Evolutionary conservation across 1,140 invertebrate genomes (phyloP).

Genomic region (Drosophila dunni): DNA sequence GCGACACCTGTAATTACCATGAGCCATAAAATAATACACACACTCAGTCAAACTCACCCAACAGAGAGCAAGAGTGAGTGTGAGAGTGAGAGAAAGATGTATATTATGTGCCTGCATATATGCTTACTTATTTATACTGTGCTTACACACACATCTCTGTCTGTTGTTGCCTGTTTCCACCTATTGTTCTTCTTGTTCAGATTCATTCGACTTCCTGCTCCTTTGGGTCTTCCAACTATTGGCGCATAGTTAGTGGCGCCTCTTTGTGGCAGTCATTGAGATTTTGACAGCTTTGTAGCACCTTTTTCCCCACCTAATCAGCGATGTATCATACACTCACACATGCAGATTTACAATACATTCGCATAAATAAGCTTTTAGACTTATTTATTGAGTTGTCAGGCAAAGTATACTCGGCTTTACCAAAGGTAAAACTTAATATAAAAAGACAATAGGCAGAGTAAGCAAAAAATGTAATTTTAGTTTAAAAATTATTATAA

Average conservation of each 20-base stretch:
- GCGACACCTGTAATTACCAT: conserved; percentile 82
- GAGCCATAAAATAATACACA: conserved; percentile 76
- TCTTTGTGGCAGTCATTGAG: conserved; percentile 7
- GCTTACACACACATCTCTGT: background rate
- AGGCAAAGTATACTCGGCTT: background rate
- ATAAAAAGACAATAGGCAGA: no score
- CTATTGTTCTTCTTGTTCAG: conserved; percentile 20
- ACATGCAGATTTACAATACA: background rate
- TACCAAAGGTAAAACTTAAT: background rate
- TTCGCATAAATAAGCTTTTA: conserved; percentile 10
- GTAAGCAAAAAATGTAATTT: no score
- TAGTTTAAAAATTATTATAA: no score
- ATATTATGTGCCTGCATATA: conserved; percentile 11
- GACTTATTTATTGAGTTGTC: background rate
- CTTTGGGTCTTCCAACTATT: conserved; percentile 2
- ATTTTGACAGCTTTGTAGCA: conserved; percentile 35
- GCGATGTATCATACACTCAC: conserved; percentile 18
- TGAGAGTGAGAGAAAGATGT: background rate
- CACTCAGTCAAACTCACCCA: conserved; percentile 36
- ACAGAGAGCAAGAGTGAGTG: conserved; percentile 1
- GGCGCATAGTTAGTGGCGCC: conserved; percentile 3
- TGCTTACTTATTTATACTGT: conserved; percentile 32
- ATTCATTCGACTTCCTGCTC: conserved; percentile 2
- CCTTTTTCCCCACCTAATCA: conserved; percentile 29
- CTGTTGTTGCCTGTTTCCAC: conserved; percentile 2